Base-by-base conservation (phyloP, 2,888 invertebrate species). In the Folsomia candida region DNA sequence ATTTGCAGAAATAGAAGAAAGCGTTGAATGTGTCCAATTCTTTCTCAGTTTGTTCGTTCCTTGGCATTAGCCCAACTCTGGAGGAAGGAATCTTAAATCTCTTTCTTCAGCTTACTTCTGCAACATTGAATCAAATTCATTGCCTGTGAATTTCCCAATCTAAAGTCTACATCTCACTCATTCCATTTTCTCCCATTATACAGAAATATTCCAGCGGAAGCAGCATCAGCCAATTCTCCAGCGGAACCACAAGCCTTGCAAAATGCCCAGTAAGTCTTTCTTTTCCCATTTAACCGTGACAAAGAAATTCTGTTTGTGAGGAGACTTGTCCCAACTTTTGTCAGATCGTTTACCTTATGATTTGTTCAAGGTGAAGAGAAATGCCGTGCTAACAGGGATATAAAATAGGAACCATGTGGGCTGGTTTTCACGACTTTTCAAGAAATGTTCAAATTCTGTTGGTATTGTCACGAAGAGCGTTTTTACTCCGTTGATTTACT, bases 91-190 rank as follows among this genome's bases (percentile, higher is more conserved):
- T 54, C 54, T 54, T 37, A 54, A 54, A 54, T n/a, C 54, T 54
- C 22, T 54, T 54, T 22, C 37, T 37, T 37, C 58, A 22, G 25
- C 51, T 61, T 62, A 22, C 60, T 67, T 70, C 70, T 67, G 47
- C 61, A 29, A 70, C 70, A 70, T 70, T 67, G 62, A 70, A 61
- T 70, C 62, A 57, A 62, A 70, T 70, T 70, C 70, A 70, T 70
- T 61, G 70, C 70, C 27, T 65, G 9, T 24, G n/a, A 57, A 54
- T 20, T 51, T 18, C 20, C 11, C n/a, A 54, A 54, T 54, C 54
- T 54, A 6, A 54, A 54, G 18, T 54, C 54, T 54, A 6, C 18
- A 54, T 54, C 54, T 54, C 6, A 22, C 22, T 54, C 22, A 14
- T 54, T 54, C n/a, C 22, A 54, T 22, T 54, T 54, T 22, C 54